phyloP scores from a whole-genome alignment of 1,140 invertebrate genomes.

The Euura lappo region DNA sequence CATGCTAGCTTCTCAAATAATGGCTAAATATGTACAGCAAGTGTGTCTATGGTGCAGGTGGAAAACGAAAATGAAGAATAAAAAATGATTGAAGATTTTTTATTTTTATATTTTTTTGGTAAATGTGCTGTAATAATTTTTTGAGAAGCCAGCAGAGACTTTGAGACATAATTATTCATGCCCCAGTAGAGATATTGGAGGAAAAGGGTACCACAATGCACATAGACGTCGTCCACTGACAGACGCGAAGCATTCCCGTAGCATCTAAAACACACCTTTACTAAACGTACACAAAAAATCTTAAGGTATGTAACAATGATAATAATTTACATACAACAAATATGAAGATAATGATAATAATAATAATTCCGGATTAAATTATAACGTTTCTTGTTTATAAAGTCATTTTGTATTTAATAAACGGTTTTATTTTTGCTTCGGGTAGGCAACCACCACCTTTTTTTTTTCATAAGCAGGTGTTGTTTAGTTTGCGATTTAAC shows the following conservation, averaged over 20 bases:
- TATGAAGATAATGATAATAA: too few relatives aligned
- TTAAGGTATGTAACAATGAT: constrained; percentile 37
- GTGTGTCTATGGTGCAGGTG: not conserved
- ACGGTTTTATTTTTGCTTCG: too few relatives aligned
- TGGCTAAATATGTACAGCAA: not conserved
- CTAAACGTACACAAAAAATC: constrained; percentile 49
- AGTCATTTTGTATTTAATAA: too few relatives aligned
- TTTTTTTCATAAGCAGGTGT: too few relatives aligned
- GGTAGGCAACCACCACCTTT: too few relatives aligned
- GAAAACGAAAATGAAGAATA: not conserved
- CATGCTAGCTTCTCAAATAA: constrained; percentile 39
- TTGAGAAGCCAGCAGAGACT: constrained; percentile 44
- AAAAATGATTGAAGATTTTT: too few relatives aligned
- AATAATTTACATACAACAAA: not conserved
- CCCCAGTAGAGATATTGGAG: constrained; percentile 43
- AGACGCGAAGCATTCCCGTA: constrained; percentile 54
- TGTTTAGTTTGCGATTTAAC: too few relatives aligned
- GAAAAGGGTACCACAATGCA: constrained; percentile 50
- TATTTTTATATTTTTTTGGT: too few relatives aligned
- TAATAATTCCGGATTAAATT: too few relatives aligned
- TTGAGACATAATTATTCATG: constrained; percentile 47
- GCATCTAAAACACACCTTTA: constrained; percentile 54
- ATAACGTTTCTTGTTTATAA: too few relatives aligned
- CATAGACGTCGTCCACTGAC: constrained; percentile 54
- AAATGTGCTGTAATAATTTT: not conserved